phyloP scores from a whole-genome alignment of 2,888 invertebrate genomes.

The Scaeva pyrastri region DNA sequence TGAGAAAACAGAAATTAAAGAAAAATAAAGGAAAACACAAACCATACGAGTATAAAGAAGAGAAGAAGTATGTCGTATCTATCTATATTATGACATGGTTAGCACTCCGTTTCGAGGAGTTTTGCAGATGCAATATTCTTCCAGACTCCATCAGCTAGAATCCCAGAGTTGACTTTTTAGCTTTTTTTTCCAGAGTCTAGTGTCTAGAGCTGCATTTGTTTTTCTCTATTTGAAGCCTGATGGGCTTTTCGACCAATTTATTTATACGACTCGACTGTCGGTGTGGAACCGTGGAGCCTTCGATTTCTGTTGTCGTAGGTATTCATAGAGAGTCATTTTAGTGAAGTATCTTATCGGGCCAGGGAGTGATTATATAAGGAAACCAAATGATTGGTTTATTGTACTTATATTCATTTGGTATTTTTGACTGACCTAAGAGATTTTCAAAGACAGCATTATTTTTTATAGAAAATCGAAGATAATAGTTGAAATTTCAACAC shows the following conservation, averaged over 20 bases:
- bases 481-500: too few relatives aligned
- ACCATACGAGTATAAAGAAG: slow-evolving; percentile 25
- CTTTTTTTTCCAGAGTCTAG: slow-evolving; percentile 3
- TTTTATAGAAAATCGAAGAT: too few relatives aligned
- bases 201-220: slow-evolving; percentile 45
- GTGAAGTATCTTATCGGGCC: slow-evolving; percentile 60
- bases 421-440: neutral
- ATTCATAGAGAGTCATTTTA: slow-evolving; percentile 36
- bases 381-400: slow-evolving; percentile 62
- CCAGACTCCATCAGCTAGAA: slow-evolving; percentile 27
- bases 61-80: slow-evolving; percentile 71
- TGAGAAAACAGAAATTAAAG: slow-evolving; percentile 22
- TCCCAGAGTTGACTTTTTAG: slow-evolving; percentile 42
- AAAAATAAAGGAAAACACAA: slow-evolving; percentile 14
- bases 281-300: slow-evolving; percentile 16
- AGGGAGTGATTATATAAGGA: slow-evolving; percentile 49
- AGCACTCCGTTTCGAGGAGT: slow-evolving; percentile 67
- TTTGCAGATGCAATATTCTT: slow-evolving; percentile 74
- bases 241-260: slow-evolving; percentile 63
- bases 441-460: neutral
- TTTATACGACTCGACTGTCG: slow-evolving; percentile 72
- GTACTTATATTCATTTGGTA: slow-evolving; percentile 44
- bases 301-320: slow-evolving; percentile 25
- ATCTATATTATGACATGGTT: slow-evolving; percentile 76
- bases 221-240: slow-evolving; percentile 57